Percentiles rank a stretch among this genome's conserved stretches.
Evolutionary conservation across 2,113 vertebrate genomes (phyloP).

Genomic region (Tragelaphus buxtoni): DNA sequence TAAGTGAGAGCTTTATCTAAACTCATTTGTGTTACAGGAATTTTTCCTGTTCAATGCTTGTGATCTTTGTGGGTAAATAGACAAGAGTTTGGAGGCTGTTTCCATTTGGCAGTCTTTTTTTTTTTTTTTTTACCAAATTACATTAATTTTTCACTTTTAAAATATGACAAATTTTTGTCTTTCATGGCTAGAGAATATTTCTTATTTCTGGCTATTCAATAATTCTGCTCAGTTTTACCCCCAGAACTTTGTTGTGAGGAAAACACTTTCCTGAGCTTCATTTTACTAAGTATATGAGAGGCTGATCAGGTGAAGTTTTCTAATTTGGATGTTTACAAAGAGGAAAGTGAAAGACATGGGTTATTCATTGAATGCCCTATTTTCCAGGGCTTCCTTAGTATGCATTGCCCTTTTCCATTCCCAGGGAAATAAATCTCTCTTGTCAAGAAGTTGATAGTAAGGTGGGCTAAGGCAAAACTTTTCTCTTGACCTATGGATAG

Average conservation of each 20-base stretch:
- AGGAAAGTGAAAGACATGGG: background rate
- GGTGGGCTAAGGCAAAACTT: constrained; percentile 63
- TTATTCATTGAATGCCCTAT: background rate
- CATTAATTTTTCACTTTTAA: background rate
- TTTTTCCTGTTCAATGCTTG: background rate
- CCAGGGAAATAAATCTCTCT: constrained; percentile 61
- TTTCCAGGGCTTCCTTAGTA: constrained; percentile 31
- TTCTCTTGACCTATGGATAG: constrained; percentile 57
- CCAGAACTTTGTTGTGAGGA: background rate
- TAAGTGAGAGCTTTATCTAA: background rate
- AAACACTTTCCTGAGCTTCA: background rate
- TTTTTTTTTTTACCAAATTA: background rate
- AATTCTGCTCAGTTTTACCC: background rate
- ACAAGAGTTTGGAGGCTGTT: background rate
- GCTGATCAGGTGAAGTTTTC: background rate
- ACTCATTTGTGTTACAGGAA: background rate
- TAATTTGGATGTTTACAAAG: background rate
- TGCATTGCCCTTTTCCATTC: constrained; percentile 55
- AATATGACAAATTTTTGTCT: background rate
- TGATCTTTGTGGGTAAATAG: background rate
- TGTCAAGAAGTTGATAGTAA: constrained; percentile 52
- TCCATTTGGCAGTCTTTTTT: background rate
- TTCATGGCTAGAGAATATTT: background rate
- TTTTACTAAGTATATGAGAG: background rate
- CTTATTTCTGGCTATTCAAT: background rate